Evolutionary conservation across 2,888 invertebrate species (phyloP), one percentile per base, ranked within the genome.

Genomic region (Drosophila kanekoi): DNA sequence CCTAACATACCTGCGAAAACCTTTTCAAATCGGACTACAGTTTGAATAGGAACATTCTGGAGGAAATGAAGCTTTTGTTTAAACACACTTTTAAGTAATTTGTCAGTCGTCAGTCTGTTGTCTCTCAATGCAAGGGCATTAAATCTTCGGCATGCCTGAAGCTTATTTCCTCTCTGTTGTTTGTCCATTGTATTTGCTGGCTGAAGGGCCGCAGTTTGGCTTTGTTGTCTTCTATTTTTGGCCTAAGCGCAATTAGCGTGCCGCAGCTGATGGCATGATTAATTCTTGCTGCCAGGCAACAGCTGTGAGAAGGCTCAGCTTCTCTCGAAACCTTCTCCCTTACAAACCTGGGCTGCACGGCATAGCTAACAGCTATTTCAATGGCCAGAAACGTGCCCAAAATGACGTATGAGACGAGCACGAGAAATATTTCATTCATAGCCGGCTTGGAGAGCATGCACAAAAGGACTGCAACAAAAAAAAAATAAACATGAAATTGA

Each of bases 391-490:
- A 95, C 4, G 97, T 96, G 72, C 94, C 94, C 71, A 97, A 93
- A 58, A 97, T 95, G 71, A 97, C 95, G 92, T 97, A 97, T 18
- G 97, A 97, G 67, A 97, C 95, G 71, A 96, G 95, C 56, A 97
- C 95, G 57, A 98, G 94, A 92, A 97, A 96, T 73, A 97, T 95
- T 92, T 97, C 97, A 92, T 97, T 97, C 94, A 97, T 96, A 13
- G 96, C 96, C 28, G 97, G 96, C 72, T 97, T 95, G 61, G 96
- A 95, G 72, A 97, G 94, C 80, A 96, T 95, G 51, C 95, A 95
- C 76, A 96, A 93, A 53, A 97, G 93, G 87, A 95, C 96, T 92
- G 81, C 47, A 43, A 18, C 3, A 2, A n/a, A 14, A 9, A 9
- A n/a, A 23, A 16, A 10, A 43, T 9, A 23, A 11, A n/a, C 3